Base-by-base conservation (phyloP, 1,140 invertebrate genomes). In the Ridgeia piscesae region DNA sequence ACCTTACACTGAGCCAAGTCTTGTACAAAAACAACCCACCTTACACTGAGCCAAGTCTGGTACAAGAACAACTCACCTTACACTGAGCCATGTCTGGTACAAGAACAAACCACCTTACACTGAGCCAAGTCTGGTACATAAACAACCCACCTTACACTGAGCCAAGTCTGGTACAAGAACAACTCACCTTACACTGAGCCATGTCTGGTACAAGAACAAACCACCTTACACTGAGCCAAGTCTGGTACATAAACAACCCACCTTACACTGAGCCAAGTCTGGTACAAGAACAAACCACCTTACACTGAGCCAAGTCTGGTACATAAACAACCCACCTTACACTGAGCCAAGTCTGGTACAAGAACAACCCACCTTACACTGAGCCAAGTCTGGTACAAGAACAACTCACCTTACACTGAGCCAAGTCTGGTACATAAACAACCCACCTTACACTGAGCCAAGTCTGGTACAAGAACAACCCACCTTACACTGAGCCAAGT, bases 1-100 rank as follows among this genome's bases (percentile, higher is more conserved):
- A 98, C 98, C 97, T 98, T 98, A 98, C 98, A 99, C 91, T 98
- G 97, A 93, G 97, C 97, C 93, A 99, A 97, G 94, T 98, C 97
- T 34, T n/a, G n/a, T n/a, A n/a, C n/a, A n/a, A n/a, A n/a, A 11
- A 90, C 33, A 35, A 35, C 42, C 93, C 95, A 98, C 98, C 97
- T 98, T 98, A 98, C 98, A 99, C 91, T 98, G 97, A 93, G 97
- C 97, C 93, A 99, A 97, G 94, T 98, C 97, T 34, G 97, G n/a
- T n/a, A n/a, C n/a, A n/a, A n/a, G n/a, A 11, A 90, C 33, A 35
- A 35, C 42, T 93, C 95, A 98, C 98, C 97, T 98, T 98, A 98
- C 98, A 99, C 91, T 98, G 97, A 93, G 97, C 97, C 93, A 99
- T 97, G 94, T 98, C 97, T 34, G 97, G n/a, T n/a, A n/a, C n/a